phyloP scores from a whole-genome alignment of 2,797 vertebrate species.

The Acanthornis magna region DNA sequence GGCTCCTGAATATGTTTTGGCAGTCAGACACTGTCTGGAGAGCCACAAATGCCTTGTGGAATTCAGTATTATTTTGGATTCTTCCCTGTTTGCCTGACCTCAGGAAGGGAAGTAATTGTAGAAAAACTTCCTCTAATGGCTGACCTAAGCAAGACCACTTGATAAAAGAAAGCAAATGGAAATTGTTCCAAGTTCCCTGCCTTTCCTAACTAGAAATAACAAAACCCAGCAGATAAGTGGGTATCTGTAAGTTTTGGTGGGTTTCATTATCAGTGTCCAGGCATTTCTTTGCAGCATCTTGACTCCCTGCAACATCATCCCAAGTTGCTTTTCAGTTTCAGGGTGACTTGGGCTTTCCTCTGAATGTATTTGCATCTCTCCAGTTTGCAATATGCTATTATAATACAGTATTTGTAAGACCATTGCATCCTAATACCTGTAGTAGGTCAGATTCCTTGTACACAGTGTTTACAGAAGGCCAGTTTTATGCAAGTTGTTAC shows the following conservation, averaged over 20 bases:
- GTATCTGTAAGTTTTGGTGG: not conserved
- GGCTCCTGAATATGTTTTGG: not conserved
- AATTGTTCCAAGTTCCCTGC: not conserved
- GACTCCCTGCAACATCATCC: not conserved
- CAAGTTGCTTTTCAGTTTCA: not conserved
- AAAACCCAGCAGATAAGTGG: not conserved
- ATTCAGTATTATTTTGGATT: not conserved
- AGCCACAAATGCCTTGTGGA: not conserved
- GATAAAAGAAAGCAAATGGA: not conserved
- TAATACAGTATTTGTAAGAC: not conserved
- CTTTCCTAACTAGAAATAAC: not conserved
- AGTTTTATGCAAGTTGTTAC: not conserved
- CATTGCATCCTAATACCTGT: not conserved
- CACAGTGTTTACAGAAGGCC: constrained; percentile 57
- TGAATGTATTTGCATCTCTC: constrained; percentile 37
- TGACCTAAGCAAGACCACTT: not conserved
- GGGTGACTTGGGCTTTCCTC: constrained; percentile 1
- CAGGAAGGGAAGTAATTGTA: not conserved
- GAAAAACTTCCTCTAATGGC: not conserved
- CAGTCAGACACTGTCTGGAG: not conserved
- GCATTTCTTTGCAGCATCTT: not conserved
- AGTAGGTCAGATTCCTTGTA: not conserved
- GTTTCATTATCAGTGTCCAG: not conserved
- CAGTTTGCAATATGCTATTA: not conserved
- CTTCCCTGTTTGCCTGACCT: not conserved